Base-by-base conservation (phyloP, 2,113 vertebrate species). In the Pelecanus crispus region DNA sequence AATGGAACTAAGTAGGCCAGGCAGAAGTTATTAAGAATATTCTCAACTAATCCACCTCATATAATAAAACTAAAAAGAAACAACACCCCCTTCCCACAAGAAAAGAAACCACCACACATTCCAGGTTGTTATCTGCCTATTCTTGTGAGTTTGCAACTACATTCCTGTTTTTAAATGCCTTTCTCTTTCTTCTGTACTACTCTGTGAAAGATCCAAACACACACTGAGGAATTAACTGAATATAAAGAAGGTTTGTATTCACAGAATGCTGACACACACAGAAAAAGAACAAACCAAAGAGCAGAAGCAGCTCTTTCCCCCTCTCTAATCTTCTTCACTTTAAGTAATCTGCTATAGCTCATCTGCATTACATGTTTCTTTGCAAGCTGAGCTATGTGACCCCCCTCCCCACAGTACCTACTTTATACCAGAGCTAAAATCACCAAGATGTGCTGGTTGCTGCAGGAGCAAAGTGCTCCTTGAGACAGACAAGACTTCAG, bases 241-340 rank as follows among this genome's bases (percentile, higher is more conserved):
- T 79, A 94, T 78, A 91, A 88, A 94, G 62, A 53, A 95, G 80
- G 80, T 78, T 72, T 94, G 53, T 79, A 79, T 88, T 74, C 61
- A 73, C 81, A 84, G 88, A 95, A 90, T 78, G 68, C 81, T 94
- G 95, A 95, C 70, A 87, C 2, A 6, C 1, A 9, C 2, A 83
- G 68, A 80, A 93, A 90, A 91, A 68, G 65, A 90, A 86, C 18
- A 94, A 95, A 88, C n/a, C 50, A 42, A 77, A 82, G 73, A 91
- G 70, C 61, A 91, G 81, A 94, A 85, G 71, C 87, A 82, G 74
- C 84, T 88, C 52, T 67, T 66, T 63, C n/a, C n/a, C 11, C 12
- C 19, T 19, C 45, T 52, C 79, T 86, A 87, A 86, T 79, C 83
- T 83, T 81, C 82, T 80, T 94, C 86, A 42, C 81, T 83, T 78